Conservation (phyloP, 2,888 invertebrate species). For the Drosophila cognata region DNA sequence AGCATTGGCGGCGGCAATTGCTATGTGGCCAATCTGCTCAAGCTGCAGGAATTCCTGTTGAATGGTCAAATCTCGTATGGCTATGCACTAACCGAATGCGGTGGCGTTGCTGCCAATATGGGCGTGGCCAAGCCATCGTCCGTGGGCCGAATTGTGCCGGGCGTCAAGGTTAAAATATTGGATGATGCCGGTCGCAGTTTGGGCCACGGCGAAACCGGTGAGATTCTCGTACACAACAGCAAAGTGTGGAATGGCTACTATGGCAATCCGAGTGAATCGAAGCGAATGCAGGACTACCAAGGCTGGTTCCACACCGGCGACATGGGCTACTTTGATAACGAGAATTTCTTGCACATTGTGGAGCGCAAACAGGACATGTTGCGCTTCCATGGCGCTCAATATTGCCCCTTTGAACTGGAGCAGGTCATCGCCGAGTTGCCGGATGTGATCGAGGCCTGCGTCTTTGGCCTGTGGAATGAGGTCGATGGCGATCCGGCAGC, state of each 20-base stretch:
- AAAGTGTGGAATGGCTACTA: conserved; percentile 83
- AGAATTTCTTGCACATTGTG: conserved; percentile 78
- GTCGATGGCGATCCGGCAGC: conserved; percentile 82
- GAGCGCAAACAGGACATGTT: conserved; percentile 81
- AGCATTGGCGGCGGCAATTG: conserved; percentile 78
- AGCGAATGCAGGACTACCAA: conserved; percentile 77
- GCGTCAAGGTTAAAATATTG: conserved; percentile 77
- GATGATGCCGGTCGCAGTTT: conserved; percentile 77
- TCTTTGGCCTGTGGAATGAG: conserved; percentile 81
- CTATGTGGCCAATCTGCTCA: conserved; percentile 70
- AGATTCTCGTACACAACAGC: conserved; percentile 77
- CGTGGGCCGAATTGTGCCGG: conserved; percentile 76
- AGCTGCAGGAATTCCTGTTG: conserved; percentile 70
- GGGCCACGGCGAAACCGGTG: conserved; percentile 79
- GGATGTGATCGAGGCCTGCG: conserved; percentile 79
- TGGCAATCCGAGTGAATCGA: conserved; percentile 78
- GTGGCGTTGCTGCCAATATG: conserved; percentile 75
- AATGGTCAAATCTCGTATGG: conserved; percentile 75
- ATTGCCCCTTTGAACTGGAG: conserved; percentile 82
- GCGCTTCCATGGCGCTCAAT: conserved; percentile 80
- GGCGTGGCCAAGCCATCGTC: conserved; percentile 73
- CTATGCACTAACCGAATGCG: conserved; percentile 81
- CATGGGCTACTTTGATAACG: conserved; percentile 83
- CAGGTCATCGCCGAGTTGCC: conserved; percentile 78
- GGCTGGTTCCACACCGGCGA: conserved; percentile 84